These are phyloP conservation scores for Epizoanthus rinbou DNA, from an alignment of 92 coral and sea anemone species.

Conservation along the genomic window DNA sequence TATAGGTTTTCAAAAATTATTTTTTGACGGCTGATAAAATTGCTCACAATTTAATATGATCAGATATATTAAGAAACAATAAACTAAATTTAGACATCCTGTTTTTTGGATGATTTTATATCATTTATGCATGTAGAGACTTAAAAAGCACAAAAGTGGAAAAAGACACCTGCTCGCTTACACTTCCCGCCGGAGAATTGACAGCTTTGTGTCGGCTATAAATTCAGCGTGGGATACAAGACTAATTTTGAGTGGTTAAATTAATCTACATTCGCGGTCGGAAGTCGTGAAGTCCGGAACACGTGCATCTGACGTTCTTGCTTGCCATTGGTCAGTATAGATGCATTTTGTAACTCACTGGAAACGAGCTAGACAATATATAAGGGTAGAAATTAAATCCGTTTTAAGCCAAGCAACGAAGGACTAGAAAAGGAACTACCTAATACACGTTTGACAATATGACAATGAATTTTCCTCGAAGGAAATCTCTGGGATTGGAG, in stretches of 20 bases:
- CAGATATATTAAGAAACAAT: slow-evolving; percentile 6
- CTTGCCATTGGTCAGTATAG: slow-evolving; percentile 14
- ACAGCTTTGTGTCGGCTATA: slow-evolving; percentile 19
- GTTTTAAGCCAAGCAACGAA: slow-evolving; percentile 24
- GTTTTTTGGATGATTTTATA: neutral
- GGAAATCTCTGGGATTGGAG: slow-evolving; percentile 24
- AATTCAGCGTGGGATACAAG: slow-evolving; percentile 24
- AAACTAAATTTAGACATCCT: slow-evolving; percentile 14
- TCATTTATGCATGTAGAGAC: slow-evolving; percentile 6
- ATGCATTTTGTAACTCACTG: slow-evolving; percentile 26
- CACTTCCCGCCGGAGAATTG: slow-evolving; percentile 18
- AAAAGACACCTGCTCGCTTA: slow-evolving; percentile 18
- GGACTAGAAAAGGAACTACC: slow-evolving; percentile 5
- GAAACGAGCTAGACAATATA: slow-evolving; percentile 26
- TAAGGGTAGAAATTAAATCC: slow-evolving; percentile 2
- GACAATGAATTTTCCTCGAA: slow-evolving; percentile 12
- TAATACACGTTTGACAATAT: slow-evolving; percentile 16
- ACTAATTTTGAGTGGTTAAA: slow-evolving; percentile 11
- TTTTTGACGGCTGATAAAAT: slow-evolving; percentile 15
- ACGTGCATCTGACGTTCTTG: slow-evolving; percentile 24
- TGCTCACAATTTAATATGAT: slow-evolving; percentile 14
- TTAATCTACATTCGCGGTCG: slow-evolving; percentile 24
- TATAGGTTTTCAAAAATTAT: slow-evolving; percentile 17
- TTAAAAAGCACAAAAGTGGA: slow-evolving; percentile 1
- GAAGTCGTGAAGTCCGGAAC: slow-evolving; percentile 9